phyloP scores from a whole-genome alignment of 2,113 vertebrate genomes.

The Corvus hawaiiensis region DNA sequence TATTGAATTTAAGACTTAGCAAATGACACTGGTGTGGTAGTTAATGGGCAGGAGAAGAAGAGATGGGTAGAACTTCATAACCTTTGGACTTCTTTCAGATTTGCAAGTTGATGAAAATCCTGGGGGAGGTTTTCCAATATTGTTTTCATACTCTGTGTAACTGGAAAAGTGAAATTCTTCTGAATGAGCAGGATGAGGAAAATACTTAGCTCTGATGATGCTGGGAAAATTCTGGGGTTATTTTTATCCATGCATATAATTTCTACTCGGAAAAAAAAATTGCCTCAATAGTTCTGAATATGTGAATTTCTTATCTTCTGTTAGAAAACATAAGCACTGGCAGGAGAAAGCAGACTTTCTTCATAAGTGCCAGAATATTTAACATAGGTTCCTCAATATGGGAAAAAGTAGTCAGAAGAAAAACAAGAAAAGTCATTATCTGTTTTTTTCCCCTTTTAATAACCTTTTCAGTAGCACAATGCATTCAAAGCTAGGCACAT shows the following conservation, averaged over 20 bases:
- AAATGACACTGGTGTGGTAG: not conserved
- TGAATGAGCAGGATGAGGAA: slow-evolving; percentile 34
- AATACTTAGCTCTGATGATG: slow-evolving; percentile 30
- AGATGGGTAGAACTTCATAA: not conserved
- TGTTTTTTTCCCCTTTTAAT: slow-evolving; percentile 58
- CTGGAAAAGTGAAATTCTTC: slow-evolving; percentile 51
- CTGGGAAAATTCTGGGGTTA: slow-evolving; percentile 54
- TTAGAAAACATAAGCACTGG: slow-evolving; percentile 5
- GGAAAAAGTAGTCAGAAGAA: slow-evolving; percentile 56
- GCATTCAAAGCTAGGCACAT: slow-evolving; percentile 71
- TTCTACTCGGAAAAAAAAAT: not conserved
- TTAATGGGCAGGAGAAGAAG: not conserved
- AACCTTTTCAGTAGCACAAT: slow-evolving; percentile 81
- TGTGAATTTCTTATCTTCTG: slow-evolving; percentile 20
- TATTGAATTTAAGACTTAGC: not conserved
- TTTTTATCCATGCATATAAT: not conserved
- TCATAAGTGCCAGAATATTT: slow-evolving; percentile 54
- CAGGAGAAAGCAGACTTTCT: not conserved
- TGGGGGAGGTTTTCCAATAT: not conserved
- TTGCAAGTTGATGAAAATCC: not conserved
- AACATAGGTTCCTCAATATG: slow-evolving; percentile 43
- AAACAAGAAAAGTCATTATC: slow-evolving; percentile 59
- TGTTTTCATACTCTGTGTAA: not conserved
- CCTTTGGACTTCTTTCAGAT: not conserved
- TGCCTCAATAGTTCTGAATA: not conserved